Percentiles rank a stretch among this genome's conserved stretches.
Conservation (phyloP, 1,140 invertebrate species). For the Medauroidea extradentata region DNA sequence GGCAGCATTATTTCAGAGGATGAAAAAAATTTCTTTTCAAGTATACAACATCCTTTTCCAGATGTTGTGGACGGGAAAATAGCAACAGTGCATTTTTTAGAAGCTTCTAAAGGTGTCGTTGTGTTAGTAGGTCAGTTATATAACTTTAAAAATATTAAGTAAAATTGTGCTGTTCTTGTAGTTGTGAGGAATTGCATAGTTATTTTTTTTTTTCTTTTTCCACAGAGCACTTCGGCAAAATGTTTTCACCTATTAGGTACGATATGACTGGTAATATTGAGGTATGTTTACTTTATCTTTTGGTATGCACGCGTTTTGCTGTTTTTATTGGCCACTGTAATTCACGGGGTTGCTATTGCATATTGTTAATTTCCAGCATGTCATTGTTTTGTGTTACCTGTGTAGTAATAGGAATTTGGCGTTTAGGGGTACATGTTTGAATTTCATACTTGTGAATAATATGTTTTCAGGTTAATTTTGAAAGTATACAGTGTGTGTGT, state of each 20-base stretch:
- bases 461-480: no score
- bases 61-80: slow-evolving; percentile 50
- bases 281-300: slow-evolving; percentile 45
- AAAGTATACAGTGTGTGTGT: no score
- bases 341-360: not conserved
- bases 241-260: slow-evolving; percentile 64
- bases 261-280: slow-evolving; percentile 71
- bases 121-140: slow-evolving; percentile 52
- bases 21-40: slow-evolving; percentile 10
- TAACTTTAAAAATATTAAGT: slow-evolving; percentile 5
- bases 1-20: slow-evolving; percentile 1
- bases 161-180: not conserved
- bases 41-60: slow-evolving; percentile 28
- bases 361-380: not conserved
- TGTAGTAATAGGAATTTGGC: no score
- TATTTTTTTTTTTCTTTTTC: slow-evolving; percentile 8
- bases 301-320: no score
- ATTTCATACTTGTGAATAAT: no score
- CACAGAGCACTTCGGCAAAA: slow-evolving; percentile 67
- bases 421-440: no score
- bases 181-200: not conserved
- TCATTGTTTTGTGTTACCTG: not conserved
- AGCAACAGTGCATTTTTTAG: slow-evolving; percentile 55
- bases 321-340: not conserved
- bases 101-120: slow-evolving; percentile 55